Evolutionary conservation across 1,140 invertebrate species (phyloP).

Genomic region (Microplitis mediator): DNA sequence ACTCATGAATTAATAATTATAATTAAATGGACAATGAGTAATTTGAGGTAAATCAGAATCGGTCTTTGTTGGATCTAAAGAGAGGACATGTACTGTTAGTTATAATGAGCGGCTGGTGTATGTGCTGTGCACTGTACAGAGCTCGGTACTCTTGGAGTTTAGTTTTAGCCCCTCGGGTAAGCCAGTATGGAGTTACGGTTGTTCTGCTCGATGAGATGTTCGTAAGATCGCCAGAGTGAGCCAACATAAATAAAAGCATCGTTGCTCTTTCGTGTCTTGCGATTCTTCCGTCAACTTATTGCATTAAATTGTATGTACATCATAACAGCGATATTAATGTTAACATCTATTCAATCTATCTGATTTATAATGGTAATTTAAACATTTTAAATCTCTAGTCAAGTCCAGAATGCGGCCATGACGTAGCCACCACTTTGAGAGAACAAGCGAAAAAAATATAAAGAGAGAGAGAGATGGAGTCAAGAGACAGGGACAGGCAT

Average conservation of each 20-base stretch:
- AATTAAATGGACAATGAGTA: too few species aligned
- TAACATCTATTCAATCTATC: not conserved
- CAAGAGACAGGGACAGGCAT: not conserved
- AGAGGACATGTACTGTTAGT: too few species aligned
- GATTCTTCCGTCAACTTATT: slow-evolving; percentile 5
- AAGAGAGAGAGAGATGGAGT: not conserved
- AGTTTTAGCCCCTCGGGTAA: too few species aligned
- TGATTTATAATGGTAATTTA: slow-evolving; percentile 5
- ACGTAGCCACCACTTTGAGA: not conserved
- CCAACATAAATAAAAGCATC: not conserved
- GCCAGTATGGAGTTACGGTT: slow-evolving; percentile 13
- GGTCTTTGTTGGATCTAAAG: too few species aligned
- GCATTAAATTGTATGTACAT: not conserved
- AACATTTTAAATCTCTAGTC: not conserved
- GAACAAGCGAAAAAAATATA: not conserved
- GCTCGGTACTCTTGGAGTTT: too few species aligned
- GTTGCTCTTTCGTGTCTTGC: slow-evolving; percentile 1
- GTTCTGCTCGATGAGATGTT: slow-evolving; percentile 22
- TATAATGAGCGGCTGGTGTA: too few species aligned
- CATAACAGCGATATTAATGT: not conserved
- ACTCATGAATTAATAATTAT: too few species aligned
- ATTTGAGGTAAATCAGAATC: too few species aligned
- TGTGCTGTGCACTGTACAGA: too few species aligned
- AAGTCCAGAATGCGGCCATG: slow-evolving; percentile 5
- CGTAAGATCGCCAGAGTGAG: not conserved